Evolutionary conservation across 1,140 invertebrate genomes (phyloP).

Genomic region (Chionoecetes opilio): DNA sequence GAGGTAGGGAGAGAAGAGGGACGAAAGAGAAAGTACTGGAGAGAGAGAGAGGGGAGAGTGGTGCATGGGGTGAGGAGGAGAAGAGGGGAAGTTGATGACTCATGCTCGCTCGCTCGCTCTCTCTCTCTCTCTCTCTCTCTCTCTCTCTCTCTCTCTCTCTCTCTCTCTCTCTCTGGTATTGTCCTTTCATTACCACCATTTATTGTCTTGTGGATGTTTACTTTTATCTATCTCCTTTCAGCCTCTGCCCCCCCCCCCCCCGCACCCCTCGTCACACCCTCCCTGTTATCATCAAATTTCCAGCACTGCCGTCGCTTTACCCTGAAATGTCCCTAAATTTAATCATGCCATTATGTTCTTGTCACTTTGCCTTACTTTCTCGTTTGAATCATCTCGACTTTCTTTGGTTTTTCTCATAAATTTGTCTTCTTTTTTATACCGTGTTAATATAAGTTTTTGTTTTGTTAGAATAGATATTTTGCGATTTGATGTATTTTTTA

Average conservation of each 20-base stretch:
- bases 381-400: too few species aligned
- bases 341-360: too few species aligned
- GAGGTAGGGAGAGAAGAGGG: neutral
- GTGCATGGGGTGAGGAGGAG: neutral
- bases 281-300: neutral
- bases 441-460: too few species aligned
- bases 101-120: neutral
- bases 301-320: too few species aligned
- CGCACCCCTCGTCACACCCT: neutral
- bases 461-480: too few species aligned
- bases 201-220: neutral
- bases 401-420: too few species aligned
- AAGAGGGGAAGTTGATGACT: constrained; percentile 5
- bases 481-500: too few species aligned
- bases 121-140: constrained; percentile 8
- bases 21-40: neutral
- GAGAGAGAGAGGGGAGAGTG: constrained; percentile 9
- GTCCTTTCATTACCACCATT: too few species aligned
- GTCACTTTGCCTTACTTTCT: too few species aligned
- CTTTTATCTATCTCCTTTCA: neutral
- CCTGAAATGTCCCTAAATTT: too few species aligned
- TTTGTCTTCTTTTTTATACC: too few species aligned
- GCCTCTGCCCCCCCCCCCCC: neutral
- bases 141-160: constrained; percentile 8
- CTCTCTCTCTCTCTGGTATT: constrained; percentile 9